A percentile compares a stretch with the other conserved stretches of the same genome.
These are phyloP conservation scores for Entomobrya multifasciata DNA, from an alignment of 2,888 invertebrate species.

Conservation along the genomic window DNA sequence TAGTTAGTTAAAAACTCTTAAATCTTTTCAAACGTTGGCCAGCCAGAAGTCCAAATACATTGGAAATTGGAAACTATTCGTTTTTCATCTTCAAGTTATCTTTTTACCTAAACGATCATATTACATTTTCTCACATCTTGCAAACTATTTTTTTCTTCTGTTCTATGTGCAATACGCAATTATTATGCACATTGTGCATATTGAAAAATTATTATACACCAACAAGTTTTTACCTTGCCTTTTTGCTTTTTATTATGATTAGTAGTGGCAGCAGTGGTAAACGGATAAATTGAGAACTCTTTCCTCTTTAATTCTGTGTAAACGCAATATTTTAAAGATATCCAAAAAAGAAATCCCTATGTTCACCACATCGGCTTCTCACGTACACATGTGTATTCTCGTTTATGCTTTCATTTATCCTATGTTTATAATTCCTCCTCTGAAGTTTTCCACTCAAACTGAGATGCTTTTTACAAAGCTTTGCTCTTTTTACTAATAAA, in stretches of 20 bases:
- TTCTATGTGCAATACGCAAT: not conserved
- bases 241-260: not conserved
- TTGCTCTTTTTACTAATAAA: conserved; percentile 38
- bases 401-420: conserved; percentile 9
- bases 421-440: conserved; percentile 28
- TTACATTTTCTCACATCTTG: not conserved
- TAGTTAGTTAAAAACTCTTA: not conserved
- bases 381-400: conserved; percentile 14
- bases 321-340: not conserved
- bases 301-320: conserved; percentile 19
- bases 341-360: conserved; percentile 50
- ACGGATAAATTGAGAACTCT: conserved; percentile 40
- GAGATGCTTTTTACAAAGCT: conserved; percentile 61
- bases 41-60: too few species aligned
- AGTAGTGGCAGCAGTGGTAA: conserved; percentile 33
- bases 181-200: not conserved
- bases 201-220: not conserved
- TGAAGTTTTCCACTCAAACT: conserved; percentile 18
- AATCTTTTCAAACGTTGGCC: not conserved
- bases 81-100: too few species aligned
- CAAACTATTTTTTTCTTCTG: not conserved
- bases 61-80: too few species aligned
- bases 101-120: not conserved
- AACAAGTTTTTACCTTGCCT: not conserved
- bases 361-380: conserved; percentile 57